A percentile compares a stretch with the other conserved stretches of the same genome.
These are phyloP conservation scores for Hydrochoerus hydrochaeris DNA, from an alignment of 2,113 vertebrate genomes.

Conservation along the genomic window DNA sequence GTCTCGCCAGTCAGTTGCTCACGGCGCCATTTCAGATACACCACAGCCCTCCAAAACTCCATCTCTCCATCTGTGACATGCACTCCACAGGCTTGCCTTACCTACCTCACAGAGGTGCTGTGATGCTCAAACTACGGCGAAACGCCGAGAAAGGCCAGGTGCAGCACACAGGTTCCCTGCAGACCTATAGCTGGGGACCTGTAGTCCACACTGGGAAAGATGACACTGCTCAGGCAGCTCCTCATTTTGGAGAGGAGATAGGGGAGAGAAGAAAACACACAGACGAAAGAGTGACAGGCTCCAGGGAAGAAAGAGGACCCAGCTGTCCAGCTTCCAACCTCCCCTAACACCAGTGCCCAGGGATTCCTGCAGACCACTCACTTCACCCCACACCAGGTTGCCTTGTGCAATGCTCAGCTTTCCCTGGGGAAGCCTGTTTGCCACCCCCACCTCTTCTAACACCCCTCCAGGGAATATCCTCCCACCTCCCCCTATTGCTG, in stretches of 20 bases:
- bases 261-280: not conserved
- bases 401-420: not conserved
- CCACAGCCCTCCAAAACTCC: not conserved
- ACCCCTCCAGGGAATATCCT: slow-evolving; percentile 66
- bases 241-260: not conserved
- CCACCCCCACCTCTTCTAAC: not conserved
- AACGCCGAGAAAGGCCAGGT: not conserved
- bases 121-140: not conserved
- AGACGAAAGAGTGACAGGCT: not conserved
- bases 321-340: not conserved
- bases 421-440: slow-evolving; percentile 56
- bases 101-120: not conserved
- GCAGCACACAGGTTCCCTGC: not conserved
- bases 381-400: not conserved
- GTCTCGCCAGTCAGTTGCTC: not conserved
- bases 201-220: not conserved
- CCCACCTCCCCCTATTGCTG: slow-evolving; percentile 64
- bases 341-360: not conserved
- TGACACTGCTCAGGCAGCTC: not conserved
- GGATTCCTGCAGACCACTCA: not conserved
- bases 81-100: not conserved
- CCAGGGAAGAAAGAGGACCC: not conserved
- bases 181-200: not conserved
- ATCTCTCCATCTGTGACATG: not conserved
- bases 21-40: rapidly evolving